Evolutionary conservation across 1,140 invertebrate genomes (phyloP).

Genomic region (Helicoverpa zea): DNA sequence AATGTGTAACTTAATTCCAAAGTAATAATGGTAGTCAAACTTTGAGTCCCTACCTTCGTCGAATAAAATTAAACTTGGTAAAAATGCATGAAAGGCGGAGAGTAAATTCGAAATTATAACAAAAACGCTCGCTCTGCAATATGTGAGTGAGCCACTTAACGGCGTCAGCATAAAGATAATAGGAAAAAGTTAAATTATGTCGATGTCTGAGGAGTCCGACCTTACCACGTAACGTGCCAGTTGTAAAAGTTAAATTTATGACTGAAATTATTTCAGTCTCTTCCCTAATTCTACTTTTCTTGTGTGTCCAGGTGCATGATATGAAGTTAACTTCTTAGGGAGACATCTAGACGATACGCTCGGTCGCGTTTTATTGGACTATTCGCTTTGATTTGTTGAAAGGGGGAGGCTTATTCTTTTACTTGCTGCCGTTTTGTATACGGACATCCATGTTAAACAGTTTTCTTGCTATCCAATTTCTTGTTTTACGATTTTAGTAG

Average conservation of each 20-base stretch:
- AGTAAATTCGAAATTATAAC: conserved; percentile 57
- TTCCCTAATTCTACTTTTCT: conserved; percentile 77
- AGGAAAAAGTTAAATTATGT: conserved; percentile 86
- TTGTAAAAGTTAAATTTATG: conserved; percentile 86
- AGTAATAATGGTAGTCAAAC: conserved; percentile 44
- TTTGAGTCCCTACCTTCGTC: conserved; percentile 25
- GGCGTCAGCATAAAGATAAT: conserved; percentile 83
- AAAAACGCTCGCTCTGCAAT: conserved; percentile 70
- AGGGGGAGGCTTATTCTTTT: conserved; percentile 56
- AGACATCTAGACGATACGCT: conserved; percentile 61
- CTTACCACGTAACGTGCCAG: conserved; percentile 60
- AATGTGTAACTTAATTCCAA: conserved; percentile 30
- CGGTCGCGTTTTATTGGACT: conserved; percentile 68
- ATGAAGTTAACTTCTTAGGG: conserved; percentile 73
- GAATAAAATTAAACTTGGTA: conserved; percentile 46
- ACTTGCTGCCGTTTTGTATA: conserved; percentile 5
- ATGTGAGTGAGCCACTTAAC: conserved; percentile 75
- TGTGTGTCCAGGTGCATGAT: conserved; percentile 79
- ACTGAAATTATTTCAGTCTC: conserved; percentile 80
- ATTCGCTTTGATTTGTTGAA: conserved; percentile 69
- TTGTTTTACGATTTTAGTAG: neutral
- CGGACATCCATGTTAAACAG: neutral
- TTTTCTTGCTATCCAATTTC: neutral
- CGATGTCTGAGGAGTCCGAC: conserved; percentile 70
- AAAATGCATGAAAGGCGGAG: conserved; percentile 45